A percentile compares a stretch with the other conserved stretches of the same genome.
These are phyloP conservation scores for Pterobdella sp. DNA, from an alignment of 2,888 invertebrate species.

Conservation along the genomic window DNA sequence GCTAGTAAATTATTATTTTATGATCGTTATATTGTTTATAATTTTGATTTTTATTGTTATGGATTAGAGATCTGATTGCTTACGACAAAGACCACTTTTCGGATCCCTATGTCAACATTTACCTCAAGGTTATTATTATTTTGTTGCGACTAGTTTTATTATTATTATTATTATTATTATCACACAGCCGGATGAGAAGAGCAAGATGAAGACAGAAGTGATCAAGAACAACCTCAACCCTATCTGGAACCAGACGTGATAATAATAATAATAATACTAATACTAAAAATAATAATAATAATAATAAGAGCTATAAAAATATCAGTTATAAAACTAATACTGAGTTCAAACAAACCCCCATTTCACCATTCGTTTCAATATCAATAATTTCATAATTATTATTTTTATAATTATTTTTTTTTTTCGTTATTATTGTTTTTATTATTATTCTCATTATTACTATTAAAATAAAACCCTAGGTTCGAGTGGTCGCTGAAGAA, in stretches of 20 bases:
- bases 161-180: neutral
- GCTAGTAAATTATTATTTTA: neutral
- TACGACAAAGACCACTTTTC: conserved; percentile 46
- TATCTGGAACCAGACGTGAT: conserved; percentile 69
- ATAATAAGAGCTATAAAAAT: neutral
- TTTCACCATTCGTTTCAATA: neutral
- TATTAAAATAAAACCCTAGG: neutral
- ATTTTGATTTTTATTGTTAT: neutral
- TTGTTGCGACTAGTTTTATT: neutral
- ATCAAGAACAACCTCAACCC: conserved; percentile 84
- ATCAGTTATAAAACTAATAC: neutral
- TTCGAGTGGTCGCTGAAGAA: conserved; percentile 27
- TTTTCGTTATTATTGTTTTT: neutral
- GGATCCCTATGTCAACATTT: conserved; percentile 47
- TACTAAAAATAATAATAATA: neutral
- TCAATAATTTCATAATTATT: neutral
- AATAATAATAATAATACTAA: neutral
- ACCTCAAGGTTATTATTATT: conserved; percentile 37
- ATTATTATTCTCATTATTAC: neutral
- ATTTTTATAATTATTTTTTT: neutral
- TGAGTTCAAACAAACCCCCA: neutral
- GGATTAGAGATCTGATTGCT: conserved; percentile 38
- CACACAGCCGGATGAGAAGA: conserved; percentile 41
- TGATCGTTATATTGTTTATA: conserved; percentile 7
- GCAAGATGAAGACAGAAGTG: conserved; percentile 47